Conservation (phyloP, 1,140 invertebrate genomes). For the Trichonephila clavipes region DNA sequence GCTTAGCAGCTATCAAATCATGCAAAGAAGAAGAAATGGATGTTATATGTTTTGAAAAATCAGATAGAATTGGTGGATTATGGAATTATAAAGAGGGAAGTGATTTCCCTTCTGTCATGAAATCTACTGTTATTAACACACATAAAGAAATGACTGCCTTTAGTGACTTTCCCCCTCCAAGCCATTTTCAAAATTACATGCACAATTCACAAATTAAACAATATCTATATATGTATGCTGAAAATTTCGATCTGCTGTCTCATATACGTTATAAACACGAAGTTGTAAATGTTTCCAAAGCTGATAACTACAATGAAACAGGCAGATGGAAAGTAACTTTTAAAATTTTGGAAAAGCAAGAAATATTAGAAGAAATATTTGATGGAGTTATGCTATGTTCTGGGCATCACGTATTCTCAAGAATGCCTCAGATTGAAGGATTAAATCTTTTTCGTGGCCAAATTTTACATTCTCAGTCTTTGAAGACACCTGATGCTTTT, state of each 20-base stretch:
- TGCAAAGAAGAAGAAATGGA: slow-evolving; percentile 55
- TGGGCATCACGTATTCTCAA: slow-evolving; percentile 78
- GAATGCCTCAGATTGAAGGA: slow-evolving; percentile 69
- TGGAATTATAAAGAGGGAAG: slow-evolving; percentile 81
- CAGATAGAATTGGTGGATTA: slow-evolving; percentile 82
- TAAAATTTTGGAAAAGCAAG: slow-evolving; percentile 67
- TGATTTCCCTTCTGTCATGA: slow-evolving; percentile 78
- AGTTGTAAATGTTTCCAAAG: slow-evolving; percentile 67
- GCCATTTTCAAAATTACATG: slow-evolving; percentile 80
- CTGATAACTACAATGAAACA: slow-evolving; percentile 79
- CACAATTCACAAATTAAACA: slow-evolving; percentile 76
- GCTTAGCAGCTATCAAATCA: slow-evolving; percentile 15
- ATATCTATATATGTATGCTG: slow-evolving; percentile 81
- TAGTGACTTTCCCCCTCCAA: slow-evolving; percentile 81
- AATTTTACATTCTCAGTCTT: slow-evolving; percentile 82
- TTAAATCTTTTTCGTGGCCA: slow-evolving; percentile 81
- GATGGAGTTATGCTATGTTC: slow-evolving; percentile 82
- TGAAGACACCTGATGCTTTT: slow-evolving; percentile 79
- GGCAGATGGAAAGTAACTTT: slow-evolving; percentile 80
- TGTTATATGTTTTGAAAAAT: slow-evolving; percentile 28
- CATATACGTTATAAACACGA: slow-evolving; percentile 61
- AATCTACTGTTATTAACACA: slow-evolving; percentile 76
- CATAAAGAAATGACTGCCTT: slow-evolving; percentile 81
- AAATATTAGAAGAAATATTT: slow-evolving; percentile 79
- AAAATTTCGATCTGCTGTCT: slow-evolving; percentile 75